Evolutionary conservation across 2,113 vertebrate genomes (phyloP).

Genomic region (Aythya baeri): DNA sequence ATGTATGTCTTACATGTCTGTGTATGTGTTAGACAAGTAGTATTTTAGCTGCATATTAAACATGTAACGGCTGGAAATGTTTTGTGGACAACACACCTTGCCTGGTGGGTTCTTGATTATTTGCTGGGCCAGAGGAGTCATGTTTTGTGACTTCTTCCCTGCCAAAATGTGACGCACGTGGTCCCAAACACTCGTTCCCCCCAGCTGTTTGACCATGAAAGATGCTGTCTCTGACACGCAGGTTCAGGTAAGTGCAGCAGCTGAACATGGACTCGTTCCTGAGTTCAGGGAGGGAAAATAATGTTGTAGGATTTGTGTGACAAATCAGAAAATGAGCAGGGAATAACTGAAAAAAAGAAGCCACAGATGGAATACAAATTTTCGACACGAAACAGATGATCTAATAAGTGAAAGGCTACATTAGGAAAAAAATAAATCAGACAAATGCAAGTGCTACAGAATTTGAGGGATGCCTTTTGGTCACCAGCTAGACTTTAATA

Average conservation of each 20-base stretch:
- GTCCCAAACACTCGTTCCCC: background rate
- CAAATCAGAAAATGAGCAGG: rapidly evolving
- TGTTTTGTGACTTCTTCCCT: background rate
- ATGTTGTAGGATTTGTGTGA: background rate
- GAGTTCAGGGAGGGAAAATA: background rate
- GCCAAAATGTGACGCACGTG: background rate
- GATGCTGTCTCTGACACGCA: background rate
- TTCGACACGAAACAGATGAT: background rate
- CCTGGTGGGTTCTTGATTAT: background rate
- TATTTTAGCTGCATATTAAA: background rate
- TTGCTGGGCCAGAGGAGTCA: background rate
- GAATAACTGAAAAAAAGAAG: background rate
- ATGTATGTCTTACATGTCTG: background rate
- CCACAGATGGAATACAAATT: background rate
- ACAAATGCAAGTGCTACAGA: background rate
- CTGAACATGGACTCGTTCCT: background rate
- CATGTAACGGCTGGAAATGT: background rate
- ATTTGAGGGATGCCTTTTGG: background rate
- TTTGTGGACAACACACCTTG: background rate
- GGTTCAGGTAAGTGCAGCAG: background rate
- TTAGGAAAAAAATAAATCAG: background rate
- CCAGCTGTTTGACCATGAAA: background rate
- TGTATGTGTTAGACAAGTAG: background rate
- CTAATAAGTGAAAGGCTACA: background rate
- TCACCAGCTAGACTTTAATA: background rate